Conservation (phyloP, 2,113 vertebrate genomes). For the Gymnorhina tibicen region DNA sequence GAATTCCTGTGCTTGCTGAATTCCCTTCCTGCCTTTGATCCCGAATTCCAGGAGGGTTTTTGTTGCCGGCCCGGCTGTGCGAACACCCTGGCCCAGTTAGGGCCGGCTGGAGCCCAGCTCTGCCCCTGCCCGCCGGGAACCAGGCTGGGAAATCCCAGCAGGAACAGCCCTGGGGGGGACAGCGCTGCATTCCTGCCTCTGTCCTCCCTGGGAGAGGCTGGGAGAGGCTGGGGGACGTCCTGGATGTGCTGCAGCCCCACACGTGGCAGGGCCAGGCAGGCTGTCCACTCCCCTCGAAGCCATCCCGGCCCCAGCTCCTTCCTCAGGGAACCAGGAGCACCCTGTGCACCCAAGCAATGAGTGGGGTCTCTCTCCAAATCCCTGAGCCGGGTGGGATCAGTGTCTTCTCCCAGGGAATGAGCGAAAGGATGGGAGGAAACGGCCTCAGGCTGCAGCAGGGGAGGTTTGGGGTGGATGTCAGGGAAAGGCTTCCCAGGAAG, state of each 20-base stretch:
- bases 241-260: background rate
- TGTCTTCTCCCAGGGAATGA: no score
- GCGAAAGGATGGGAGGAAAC: background rate
- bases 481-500: no score
- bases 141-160: background rate
- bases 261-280: background rate
- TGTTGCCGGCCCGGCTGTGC: background rate
- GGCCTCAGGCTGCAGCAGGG: background rate
- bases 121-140: background rate
- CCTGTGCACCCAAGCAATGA: rapidly evolving
- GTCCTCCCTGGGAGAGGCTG: background rate
- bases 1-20: background rate
- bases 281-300: background rate
- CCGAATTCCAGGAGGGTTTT: background rate
- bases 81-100: background rate
- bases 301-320: background rate
- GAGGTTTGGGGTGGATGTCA: background rate
- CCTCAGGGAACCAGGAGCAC: background rate
- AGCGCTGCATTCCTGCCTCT: background rate
- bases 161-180: background rate
- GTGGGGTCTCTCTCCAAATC: rapidly evolving
- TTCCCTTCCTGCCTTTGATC: background rate
- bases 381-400: background rate
- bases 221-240: no score
- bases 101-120: background rate